Percentiles rank a stretch among this genome's conserved stretches.
Conservation (phyloP, 2,888 invertebrate species). For the Eupithecia dodoneata region DNA sequence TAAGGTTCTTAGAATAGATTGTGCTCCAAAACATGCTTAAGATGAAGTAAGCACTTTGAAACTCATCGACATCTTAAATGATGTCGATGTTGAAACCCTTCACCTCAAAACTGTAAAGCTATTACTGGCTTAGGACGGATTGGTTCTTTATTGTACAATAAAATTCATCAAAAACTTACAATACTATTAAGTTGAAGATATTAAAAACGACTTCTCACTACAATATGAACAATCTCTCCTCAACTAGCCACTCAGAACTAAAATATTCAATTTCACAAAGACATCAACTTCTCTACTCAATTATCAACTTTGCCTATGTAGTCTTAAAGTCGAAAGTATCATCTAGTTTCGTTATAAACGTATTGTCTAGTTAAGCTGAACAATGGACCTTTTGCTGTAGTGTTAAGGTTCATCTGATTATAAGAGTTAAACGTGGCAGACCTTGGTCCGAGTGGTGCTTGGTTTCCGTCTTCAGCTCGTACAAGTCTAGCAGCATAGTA, state of each 20-base stretch:
- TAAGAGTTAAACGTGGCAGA: conserved; percentile 17
- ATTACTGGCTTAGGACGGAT: neutral
- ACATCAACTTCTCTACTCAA: neutral
- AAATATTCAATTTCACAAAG: neutral
- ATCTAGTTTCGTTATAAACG: neutral
- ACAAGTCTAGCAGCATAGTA: conserved; percentile 25
- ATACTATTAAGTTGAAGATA: neutral
- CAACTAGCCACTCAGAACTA: neutral
- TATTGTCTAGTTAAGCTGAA: neutral
- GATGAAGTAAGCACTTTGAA: neutral
- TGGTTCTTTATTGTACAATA: neutral
- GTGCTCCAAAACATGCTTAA: too few relatives aligned
- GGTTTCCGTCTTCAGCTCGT: conserved; percentile 30
- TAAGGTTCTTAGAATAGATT: too few relatives aligned
- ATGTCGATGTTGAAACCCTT: too few relatives aligned
- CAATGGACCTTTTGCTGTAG: neutral
- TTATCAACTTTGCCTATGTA: neutral
- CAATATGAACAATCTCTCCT: neutral
- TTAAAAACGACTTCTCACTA: neutral
- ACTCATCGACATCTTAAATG: too few relatives aligned
- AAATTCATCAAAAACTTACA: neutral
- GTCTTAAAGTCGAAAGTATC: conserved; percentile 1
- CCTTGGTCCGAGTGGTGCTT: conserved; percentile 35
- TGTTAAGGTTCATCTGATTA: neutral
- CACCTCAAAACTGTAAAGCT: neutral